Base-by-base conservation (phyloP, 2,888 invertebrate genomes). In the Galerucella nymphaeae region DNA sequence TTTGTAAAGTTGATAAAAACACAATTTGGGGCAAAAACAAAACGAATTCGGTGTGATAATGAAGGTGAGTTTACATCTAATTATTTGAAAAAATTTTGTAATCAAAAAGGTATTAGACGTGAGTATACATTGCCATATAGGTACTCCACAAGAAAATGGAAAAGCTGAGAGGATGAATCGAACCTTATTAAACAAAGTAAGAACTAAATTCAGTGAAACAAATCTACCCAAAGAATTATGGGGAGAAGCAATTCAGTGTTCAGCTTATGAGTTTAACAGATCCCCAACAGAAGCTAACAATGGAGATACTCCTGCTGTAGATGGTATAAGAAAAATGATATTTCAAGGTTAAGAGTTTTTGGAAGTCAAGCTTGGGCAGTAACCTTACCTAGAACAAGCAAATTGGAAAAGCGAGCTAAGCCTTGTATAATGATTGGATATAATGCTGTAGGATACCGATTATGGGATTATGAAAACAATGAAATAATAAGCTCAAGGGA, bases 81-180 rank as follows among this genome's bases (percentile, higher is more conserved):
- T 64, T 48, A 53, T 63, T 75, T 76, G 69, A 67, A 72, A 68
- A 62, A 76, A 13, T 14, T 48, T 48, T 14, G 48, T 14, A 48
- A 14, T 5, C 4, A 11, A 14, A 50, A 50, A 16, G 16, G 50
- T 50, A 50, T 50, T 50, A 9, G 55, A 53, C 45, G 71, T 13
- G 63, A 75, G 57, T 77, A 76, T 59, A 81, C 79, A 3, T 23
- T 72, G 45, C 59, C 75, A 50, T 76, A 80, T 63, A n/a, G n/a
- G n/a, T n/a, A 75, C 64, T 69, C 76, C 78, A 45, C 78, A 81
- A 70, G 73, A 79, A 68, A 80, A 81, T 67, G 79, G 78, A 10
- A 71, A 45, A 55, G 66, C 73, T 1, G 79, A 80, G 70, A 20
- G 80, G 23, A 74, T 79, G 76, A 81, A 81, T 58, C 57, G 78